These are phyloP conservation scores for Tenthredo notha DNA, from an alignment of 2,888 invertebrate genomes.

Conservation along the genomic window DNA sequence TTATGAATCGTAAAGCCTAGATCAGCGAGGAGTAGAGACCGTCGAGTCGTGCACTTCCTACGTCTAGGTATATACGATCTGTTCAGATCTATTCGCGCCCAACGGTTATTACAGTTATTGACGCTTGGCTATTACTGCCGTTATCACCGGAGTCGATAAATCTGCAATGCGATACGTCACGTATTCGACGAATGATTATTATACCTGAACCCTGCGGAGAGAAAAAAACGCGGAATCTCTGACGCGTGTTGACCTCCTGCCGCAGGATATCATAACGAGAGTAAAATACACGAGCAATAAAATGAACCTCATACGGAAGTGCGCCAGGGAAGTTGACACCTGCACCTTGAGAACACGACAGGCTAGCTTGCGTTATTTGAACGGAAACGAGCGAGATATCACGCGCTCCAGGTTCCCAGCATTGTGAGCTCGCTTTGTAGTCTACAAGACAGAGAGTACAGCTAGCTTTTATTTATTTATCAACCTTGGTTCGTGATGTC, in stretches of 20 bases:
- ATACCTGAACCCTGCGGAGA: not conserved
- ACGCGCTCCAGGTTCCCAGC: conserved; percentile 69
- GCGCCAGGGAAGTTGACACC: conserved; percentile 63
- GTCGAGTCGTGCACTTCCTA: not conserved
- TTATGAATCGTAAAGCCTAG: conserved; percentile 78
- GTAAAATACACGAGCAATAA: conserved; percentile 60
- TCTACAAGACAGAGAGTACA: conserved; percentile 59
- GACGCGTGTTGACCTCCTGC: not conserved
- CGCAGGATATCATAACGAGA: not conserved
- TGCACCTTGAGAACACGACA: conserved; percentile 48
- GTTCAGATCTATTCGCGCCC: not conserved
- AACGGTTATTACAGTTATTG: conserved; percentile 40
- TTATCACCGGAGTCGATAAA: conserved; percentile 34
- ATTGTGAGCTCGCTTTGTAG: conserved; percentile 73
- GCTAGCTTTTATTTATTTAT: not conserved
- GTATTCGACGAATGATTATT: not conserved
- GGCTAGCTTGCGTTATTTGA: conserved; percentile 67
- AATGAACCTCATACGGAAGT: conserved; percentile 65
- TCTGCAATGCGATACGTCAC: conserved; percentile 13
- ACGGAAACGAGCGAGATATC: conserved; percentile 74
- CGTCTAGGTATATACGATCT: not conserved
- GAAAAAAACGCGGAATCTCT: not conserved
- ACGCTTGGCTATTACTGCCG: conserved; percentile 48
- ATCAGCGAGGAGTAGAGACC: conserved; percentile 66
- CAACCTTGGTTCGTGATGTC: not conserved